Conservation (phyloP, 1,140 invertebrate species). For the Frieseomelitta varia region DNA sequence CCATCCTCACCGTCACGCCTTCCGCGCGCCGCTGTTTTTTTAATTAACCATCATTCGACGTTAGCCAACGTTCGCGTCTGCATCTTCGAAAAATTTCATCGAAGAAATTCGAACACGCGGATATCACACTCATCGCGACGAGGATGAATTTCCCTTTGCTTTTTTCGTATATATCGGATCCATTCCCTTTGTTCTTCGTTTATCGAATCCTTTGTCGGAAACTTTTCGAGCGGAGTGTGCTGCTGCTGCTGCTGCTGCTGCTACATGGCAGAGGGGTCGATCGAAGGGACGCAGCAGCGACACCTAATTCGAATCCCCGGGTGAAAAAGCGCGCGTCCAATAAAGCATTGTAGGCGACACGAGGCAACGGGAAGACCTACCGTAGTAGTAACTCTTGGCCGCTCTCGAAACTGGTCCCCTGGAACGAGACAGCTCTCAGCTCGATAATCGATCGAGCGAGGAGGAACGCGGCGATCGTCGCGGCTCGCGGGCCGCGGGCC, state of each 20-base stretch:
- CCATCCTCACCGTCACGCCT: background rate
- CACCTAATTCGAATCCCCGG: too few relatives aligned
- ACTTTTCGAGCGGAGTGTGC: too few relatives aligned
- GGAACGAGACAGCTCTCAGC: conserved; percentile 4
- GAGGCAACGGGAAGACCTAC: background rate
- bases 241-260: too few relatives aligned
- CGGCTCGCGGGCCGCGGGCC: background rate
- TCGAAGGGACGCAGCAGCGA: too few relatives aligned
- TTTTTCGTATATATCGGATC: too few relatives aligned
- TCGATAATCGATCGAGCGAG: conserved; percentile 19
- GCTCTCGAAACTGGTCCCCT: conserved; percentile 9
- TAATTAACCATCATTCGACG: conserved; percentile 33
- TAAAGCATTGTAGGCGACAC: background rate
- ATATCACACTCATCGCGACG: too few relatives aligned
- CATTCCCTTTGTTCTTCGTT: too few relatives aligned
- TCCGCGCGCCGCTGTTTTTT: conserved; percentile 5
- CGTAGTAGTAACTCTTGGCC: background rate
- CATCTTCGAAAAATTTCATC: background rate
- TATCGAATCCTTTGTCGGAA: too few relatives aligned
- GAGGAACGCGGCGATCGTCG: conserved; percentile 17
- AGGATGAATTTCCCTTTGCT: too few relatives aligned
- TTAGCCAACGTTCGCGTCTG: background rate
- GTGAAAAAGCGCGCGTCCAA: background rate
- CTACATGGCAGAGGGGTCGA: too few relatives aligned
- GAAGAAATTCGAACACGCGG: too few relatives aligned